Conservation (phyloP, 1,140 invertebrate species). For the Myzus persicae region DNA sequence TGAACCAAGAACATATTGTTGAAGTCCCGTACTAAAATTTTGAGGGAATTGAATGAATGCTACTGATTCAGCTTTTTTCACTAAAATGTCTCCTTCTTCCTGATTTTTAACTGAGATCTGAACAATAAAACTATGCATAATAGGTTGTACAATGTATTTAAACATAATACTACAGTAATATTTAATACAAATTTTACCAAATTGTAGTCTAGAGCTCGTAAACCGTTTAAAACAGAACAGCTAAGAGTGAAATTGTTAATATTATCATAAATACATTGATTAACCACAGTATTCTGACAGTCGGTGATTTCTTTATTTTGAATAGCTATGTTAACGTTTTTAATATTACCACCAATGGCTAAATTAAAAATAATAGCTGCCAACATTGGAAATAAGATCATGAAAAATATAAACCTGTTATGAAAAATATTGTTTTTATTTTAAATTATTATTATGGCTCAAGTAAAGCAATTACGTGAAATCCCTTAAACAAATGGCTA, state of each 20-base stretch:
- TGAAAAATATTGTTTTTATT: conserved; percentile 3
- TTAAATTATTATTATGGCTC: neutral
- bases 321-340: neutral
- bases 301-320: conserved; percentile 31
- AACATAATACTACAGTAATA: neutral
- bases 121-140: neutral
- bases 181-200: conserved; percentile 12
- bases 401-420: conserved; percentile 44
- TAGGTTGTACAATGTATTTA: neutral
- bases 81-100: conserved; percentile 7
- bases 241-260: neutral
- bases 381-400: conserved; percentile 38
- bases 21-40: conserved; percentile 8
- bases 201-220: conserved; percentile 19
- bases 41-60: conserved; percentile 44
- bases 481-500: conserved; percentile 3
- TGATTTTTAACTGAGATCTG: neutral
- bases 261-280: neutral
- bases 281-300: neutral
- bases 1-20: neutral
- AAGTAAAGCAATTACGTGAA: neutral
- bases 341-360: conserved; percentile 21
- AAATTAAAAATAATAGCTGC: conserved; percentile 19
- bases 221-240: neutral
- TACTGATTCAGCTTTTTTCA: conserved; percentile 1